A percentile compares a stretch with the other conserved stretches of the same genome.
These are phyloP conservation scores for Pempheris klunzingeri DNA, from an alignment of 2,797 vertebrate species.

Conservation along the genomic window DNA sequence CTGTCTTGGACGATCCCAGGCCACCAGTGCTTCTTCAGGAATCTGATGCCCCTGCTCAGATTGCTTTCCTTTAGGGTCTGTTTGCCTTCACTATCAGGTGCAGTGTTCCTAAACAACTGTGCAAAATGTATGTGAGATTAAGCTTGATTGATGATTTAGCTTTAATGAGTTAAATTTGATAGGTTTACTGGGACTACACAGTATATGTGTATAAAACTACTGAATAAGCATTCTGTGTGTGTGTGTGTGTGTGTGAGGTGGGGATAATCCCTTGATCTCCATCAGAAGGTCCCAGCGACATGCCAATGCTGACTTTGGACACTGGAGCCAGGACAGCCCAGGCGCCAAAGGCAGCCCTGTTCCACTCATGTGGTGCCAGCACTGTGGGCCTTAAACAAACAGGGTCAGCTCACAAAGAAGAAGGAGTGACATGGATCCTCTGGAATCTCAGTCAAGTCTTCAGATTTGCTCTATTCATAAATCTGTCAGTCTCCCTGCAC, in stretches of 20 bases:
- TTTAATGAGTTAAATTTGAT: slow-evolving; percentile 2
- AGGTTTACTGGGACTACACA: slow-evolving; percentile 21
- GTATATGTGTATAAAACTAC: slow-evolving; percentile 22
- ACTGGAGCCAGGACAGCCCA: slow-evolving; percentile 62
- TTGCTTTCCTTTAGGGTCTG: slow-evolving; percentile 39
- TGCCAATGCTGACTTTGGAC: slow-evolving; percentile 81
- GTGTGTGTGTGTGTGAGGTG: slow-evolving; percentile 28
- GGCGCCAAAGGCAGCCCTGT: slow-evolving; percentile 69
- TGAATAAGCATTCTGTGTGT: slow-evolving; percentile 21
- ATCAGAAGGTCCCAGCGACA: slow-evolving; percentile 72
- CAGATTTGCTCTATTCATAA: slow-evolving; percentile 66
- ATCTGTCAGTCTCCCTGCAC: slow-evolving; percentile 52
- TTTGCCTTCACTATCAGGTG: slow-evolving; percentile 26
- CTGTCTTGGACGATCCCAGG: slow-evolving; percentile 5
- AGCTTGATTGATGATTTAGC: background rate
- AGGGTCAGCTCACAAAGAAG: slow-evolving; percentile 81
- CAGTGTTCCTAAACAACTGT: slow-evolving; percentile 2
- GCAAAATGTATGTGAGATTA: background rate
- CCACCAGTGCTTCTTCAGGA: slow-evolving; percentile 55
- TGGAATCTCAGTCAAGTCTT: slow-evolving; percentile 58
- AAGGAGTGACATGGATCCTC: slow-evolving; percentile 69
- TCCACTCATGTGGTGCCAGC: slow-evolving; percentile 78
- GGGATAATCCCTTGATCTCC: slow-evolving; percentile 75
- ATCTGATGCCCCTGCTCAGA: slow-evolving; percentile 56
- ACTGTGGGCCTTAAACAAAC: slow-evolving; percentile 78